Evolutionary conservation across 2,888 invertebrate genomes (phyloP), one percentile per base, ranked within the genome.

Genomic region (Schizaphis graminum): DNA sequence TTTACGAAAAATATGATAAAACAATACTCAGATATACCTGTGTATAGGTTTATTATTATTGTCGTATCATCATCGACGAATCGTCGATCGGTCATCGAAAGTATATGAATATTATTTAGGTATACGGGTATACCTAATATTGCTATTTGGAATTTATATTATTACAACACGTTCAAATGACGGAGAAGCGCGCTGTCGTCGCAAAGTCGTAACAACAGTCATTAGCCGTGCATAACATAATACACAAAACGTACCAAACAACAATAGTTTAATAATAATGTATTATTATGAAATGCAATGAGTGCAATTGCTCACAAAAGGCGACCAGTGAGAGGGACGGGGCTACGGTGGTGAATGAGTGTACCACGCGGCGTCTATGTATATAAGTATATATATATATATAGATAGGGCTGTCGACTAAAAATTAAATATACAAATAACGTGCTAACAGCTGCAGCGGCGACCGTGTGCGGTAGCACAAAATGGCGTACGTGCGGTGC

Each of bases 401-500:
- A 21, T 61, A 16, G 67, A 16, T n/a, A 35, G n/a, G n/a, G 35
- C 67, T 67, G 67, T 67, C 7, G 13, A 8, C 35, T 8, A 77
- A 77, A 77, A 35, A 77, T 77, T 35, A 35, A 3, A 77, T 21
- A 7, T 77, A 7, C 8, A 77, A 41, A 77, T 35, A 28, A 13
- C 5, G 3, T 35, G n/a, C n/a, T 13, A 35, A 77, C 77, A 77
- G 77, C 35, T 77, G 77, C 77, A 35, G 77, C 89, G 8, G 49
- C 61, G 28, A 49, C 61, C n/a, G 91, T 16, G 47, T n/a, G 67
- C 21, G 44, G 56, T 44, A 47, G 61, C 47, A 93, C 93, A 93
- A 93, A 93, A 93, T 89, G 90, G 93, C 91, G 94, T 56, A 90
- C 86, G 91, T 49, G 61, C 86, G 88, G 47, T 49, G 57, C 49